Evolutionary conservation across 1,140 invertebrate genomes (phyloP), one percentile per base, ranked within the genome.

Genomic region (Calliopsis andreniformis): DNA sequence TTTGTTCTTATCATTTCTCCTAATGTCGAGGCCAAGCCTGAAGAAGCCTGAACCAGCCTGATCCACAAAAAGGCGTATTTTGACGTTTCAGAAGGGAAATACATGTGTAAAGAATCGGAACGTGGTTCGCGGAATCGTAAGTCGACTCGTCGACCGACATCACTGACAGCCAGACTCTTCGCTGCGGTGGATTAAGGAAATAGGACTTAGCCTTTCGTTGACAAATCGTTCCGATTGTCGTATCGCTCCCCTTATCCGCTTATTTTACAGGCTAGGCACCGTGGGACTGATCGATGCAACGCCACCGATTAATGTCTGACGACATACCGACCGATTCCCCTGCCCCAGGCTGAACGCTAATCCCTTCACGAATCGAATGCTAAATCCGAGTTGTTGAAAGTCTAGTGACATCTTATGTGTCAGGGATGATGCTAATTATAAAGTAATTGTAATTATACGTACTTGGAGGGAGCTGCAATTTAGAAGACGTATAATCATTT

Each of bases 141-240:
- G 70, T 28, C 16, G 45, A 71, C 30, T 10, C 30, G 23, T 25
- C 20, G 25, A 8, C 16, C 28, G 47, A 82, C 76, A 62, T 53
- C 47, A 39, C 55, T 77, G 63, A 66, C 59, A 63, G 69, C 8
- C 72, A n/a, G 63, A 58, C 63, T 49, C 62, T 82, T 79, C 61
- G 81, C 80, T 70, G 85, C 80, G 82, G 72, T 84, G 87, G 87
- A 89, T 89, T 89, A 88, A 87, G 85, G 84, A 87, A 84, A 87
- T 66, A 76, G 69, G 86, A 85, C 83, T 87, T 69, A 55, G 64
- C 55, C 39, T 75, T 77, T 77, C 78, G 80, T 69, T 82, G 87
- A 88, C 87, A 88, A 88, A 86, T 86, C 87, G 64, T 59, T 49
- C 78, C 45, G 39, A 77, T 83, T 55, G 63, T 47, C 62, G 45